Percentiles rank a stretch among this genome's conserved stretches.
Conservation (phyloP, 1,140 invertebrate genomes). For the Drosophila leontia region DNA sequence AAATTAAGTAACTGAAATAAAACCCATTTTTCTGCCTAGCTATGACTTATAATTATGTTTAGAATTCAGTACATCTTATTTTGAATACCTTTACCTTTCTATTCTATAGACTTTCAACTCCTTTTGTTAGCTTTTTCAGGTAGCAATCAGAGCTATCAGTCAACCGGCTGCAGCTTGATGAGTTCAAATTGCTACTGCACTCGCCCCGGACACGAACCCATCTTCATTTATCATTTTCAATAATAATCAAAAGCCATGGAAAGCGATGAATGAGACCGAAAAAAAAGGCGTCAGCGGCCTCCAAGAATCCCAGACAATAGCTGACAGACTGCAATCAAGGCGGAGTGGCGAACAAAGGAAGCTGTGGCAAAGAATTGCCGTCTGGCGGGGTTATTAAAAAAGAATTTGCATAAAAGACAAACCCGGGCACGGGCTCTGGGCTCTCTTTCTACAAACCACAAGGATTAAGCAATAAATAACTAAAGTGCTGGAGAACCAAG, state of each 20-base stretch:
- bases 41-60: neutral
- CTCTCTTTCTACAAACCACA: conserved; percentile 34
- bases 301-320: conserved; percentile 48
- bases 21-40: too few species aligned
- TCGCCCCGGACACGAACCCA: conserved; percentile 52
- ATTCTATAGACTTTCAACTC: neutral
- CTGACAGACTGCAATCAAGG: conserved; percentile 66
- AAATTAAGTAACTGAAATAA: too few species aligned
- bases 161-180: conserved; percentile 53
- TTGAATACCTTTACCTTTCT: conserved; percentile 1
- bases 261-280: conserved; percentile 65
- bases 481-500: conserved; percentile 7
- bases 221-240: conserved; percentile 83
- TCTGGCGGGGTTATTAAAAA: conserved; percentile 73
- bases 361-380: conserved; percentile 16
- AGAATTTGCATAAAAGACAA: conserved; percentile 75
- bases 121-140: conserved; percentile 50
- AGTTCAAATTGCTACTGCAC: conserved; percentile 79
- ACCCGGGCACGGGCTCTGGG: conserved; percentile 39
- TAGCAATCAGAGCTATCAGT: conserved; percentile 64
- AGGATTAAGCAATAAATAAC: conserved; percentile 82
- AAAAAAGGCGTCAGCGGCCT: conserved; percentile 51
- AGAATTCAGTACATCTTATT: neutral
- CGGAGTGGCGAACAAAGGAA: conserved; percentile 25
- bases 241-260: conserved; percentile 78